Conservation (phyloP, 2,113 vertebrate genomes). For the Tricholaema leucomelas region DNA sequence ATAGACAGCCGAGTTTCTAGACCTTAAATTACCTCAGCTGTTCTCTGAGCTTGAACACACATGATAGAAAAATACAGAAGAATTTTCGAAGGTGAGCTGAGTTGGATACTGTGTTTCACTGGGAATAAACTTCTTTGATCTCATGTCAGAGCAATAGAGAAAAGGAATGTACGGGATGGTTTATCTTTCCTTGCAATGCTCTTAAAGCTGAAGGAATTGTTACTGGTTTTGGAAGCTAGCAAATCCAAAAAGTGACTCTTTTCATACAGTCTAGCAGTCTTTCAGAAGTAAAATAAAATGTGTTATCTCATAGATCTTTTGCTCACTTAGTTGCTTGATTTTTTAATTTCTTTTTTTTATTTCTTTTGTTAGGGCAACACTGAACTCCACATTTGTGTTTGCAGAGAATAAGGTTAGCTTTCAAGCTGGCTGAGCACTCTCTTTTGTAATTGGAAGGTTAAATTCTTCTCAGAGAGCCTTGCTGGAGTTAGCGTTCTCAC, state of each 20-base stretch:
- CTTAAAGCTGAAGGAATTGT: constrained; percentile 30
- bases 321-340: neutral
- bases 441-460: constrained; percentile 70
- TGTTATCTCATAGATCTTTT: neutral
- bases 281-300: constrained; percentile 28
- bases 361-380: neutral
- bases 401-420: constrained; percentile 29
- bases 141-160: constrained; percentile 48
- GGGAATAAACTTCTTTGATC: constrained; percentile 62
- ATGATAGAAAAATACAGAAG: constrained; percentile 53
- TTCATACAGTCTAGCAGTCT: neutral
- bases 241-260: constrained; percentile 12
- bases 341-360: neutral
- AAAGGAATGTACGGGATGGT: constrained; percentile 44
- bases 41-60: constrained; percentile 38
- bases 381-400: constrained; percentile 22
- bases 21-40: constrained; percentile 58
- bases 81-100: constrained; percentile 58
- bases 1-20: constrained; percentile 45
- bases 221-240: constrained; percentile 33
- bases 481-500: constrained; percentile 59
- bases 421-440: constrained; percentile 26
- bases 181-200: constrained; percentile 29
- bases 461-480: constrained; percentile 60
- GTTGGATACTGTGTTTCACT: neutral